Percentiles rank a stretch among this genome's conserved stretches.
These are phyloP conservation scores for Antennarius maculatus DNA, from an alignment of 2,797 vertebrate genomes.

Conservation along the genomic window DNA sequence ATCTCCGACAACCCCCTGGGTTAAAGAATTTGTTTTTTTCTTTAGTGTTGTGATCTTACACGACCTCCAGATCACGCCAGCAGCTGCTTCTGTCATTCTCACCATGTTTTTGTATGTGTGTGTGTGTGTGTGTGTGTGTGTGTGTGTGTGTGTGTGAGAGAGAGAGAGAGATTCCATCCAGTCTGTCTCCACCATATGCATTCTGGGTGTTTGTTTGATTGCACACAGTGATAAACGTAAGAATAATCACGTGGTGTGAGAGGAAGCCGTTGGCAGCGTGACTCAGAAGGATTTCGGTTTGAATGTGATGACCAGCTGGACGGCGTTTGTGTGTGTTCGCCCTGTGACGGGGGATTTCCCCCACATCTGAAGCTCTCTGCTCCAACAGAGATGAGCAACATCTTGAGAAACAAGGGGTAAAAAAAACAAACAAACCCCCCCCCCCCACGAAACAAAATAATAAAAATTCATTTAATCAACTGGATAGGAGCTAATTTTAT, in stretches of 20 bases:
- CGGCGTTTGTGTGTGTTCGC: constrained; percentile 6
- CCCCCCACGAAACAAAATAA: too few species aligned
- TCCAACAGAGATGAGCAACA: neutral
- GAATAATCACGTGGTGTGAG: constrained; percentile 4
- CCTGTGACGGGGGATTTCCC: neutral
- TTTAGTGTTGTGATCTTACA: constrained; percentile 67
- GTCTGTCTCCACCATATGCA: constrained; percentile 21
- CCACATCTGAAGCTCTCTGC: constrained; percentile 35
- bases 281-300: constrained; percentile 2
- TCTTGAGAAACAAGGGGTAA: neutral
- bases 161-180: too few species aligned
- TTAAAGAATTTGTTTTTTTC: constrained; percentile 75
- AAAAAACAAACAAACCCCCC: neutral
- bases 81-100: constrained; percentile 77
- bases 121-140: constrained; percentile 29
- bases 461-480: neutral
- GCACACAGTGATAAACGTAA: neutral
- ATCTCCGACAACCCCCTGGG: constrained; percentile 60
- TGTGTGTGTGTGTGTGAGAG: constrained; percentile 1
- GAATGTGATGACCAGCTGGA: constrained; percentile 28
- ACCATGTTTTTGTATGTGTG: constrained; percentile 10
- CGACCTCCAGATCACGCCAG: constrained; percentile 67
- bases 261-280: constrained; percentile 1
- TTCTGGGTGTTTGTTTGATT: constrained; percentile 6
- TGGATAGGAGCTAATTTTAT: too few species aligned